Base-by-base conservation (phyloP, 2,797 vertebrate genomes). In the Microchirus variegatus region DNA sequence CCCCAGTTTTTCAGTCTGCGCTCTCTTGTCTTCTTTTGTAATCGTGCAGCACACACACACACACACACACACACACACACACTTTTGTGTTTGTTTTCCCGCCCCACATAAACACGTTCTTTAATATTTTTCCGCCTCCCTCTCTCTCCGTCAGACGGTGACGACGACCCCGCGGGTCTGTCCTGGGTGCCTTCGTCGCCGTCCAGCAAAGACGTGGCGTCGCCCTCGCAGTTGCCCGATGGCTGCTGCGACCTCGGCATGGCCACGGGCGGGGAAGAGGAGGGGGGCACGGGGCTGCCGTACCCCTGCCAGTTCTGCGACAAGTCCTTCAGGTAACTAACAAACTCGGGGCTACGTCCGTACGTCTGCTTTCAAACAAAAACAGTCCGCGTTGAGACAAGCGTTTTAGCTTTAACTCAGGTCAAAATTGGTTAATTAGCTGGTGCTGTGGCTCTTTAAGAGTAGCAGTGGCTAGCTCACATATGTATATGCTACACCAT, bases 291-390 rank as follows among this genome's bases (percentile, higher is more conserved):
- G 4, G 97, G 97, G 66, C 94, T 99, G 91, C 97, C 97, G 0
- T 99, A 99, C 94, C 97, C 97, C 64, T 99, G 97, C 92, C 97
- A 98, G 94, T 99, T 99, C 92, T 99, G 97, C 70, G 97, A 99
- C 90, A 99, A 99, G 93, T 99, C 97, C 91, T 99, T 99, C 93
- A 94, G 90, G 90, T 90, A 79, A 37, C 7, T 90, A 79, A 37
- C 8, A 38, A 51, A 50, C 22, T 26, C 13, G 3, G 7, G 31
- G 31, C 31, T 31, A 31, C 31, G 8, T 8, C 31, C 31, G 1
- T 31, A 8, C 7, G 31, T 1, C 31, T 31, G 8, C 3, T 6
- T 31, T 8, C 31, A 31, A 31, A 31, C 31, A 31, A 31, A 31
- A 31, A 5, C 31, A 8, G 7, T 31, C 31, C 8, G 26, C 4